A percentile compares a stretch with the other conserved stretches of the same genome.
Conservation (phyloP, 1,140 invertebrate species). For the Nasonia longicornis region DNA sequence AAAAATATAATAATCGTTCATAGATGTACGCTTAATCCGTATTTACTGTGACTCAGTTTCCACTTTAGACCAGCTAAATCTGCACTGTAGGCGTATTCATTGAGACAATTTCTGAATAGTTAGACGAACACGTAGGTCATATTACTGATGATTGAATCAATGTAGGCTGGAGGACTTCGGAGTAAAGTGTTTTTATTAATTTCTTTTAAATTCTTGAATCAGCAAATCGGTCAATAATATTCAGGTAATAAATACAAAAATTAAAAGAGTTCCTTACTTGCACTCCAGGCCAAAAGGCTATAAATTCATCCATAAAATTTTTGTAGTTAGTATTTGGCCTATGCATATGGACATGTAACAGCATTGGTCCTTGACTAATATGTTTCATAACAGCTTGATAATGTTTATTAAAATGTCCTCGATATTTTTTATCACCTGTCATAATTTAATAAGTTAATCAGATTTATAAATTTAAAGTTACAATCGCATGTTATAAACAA, state of each 20-base stretch:
- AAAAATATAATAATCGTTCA: background rate
- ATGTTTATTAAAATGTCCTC: conserved; percentile 94
- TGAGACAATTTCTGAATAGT: too few species aligned
- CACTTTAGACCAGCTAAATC: too few species aligned
- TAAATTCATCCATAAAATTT: conserved; percentile 97
- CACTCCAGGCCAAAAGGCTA: conserved; percentile 98
- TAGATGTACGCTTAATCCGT: too few species aligned
- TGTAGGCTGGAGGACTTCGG: too few species aligned
- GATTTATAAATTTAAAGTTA: conserved; percentile 12
- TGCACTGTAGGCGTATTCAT: too few species aligned
- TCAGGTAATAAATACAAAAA: conserved; percentile 30
- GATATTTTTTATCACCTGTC: conserved; percentile 86
- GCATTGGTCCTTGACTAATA: conserved; percentile 92
- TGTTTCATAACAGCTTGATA: conserved; percentile 99
- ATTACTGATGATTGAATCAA: too few species aligned
- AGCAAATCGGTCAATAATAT: too few species aligned
- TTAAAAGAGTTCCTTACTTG: conserved; percentile 75
- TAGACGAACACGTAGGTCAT: too few species aligned
- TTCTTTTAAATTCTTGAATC: background rate
- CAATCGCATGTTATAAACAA: conserved; percentile 19
- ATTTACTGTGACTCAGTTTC: too few species aligned
- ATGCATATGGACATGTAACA: conserved; percentile 99
- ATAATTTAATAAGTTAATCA: conserved; percentile 50
- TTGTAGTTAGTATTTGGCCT: conserved; percentile 93
- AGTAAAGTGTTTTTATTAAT: too few species aligned